Conservation (phyloP, 64 coral and sea anemone genomes). For the Montipora efflorescens region DNA sequence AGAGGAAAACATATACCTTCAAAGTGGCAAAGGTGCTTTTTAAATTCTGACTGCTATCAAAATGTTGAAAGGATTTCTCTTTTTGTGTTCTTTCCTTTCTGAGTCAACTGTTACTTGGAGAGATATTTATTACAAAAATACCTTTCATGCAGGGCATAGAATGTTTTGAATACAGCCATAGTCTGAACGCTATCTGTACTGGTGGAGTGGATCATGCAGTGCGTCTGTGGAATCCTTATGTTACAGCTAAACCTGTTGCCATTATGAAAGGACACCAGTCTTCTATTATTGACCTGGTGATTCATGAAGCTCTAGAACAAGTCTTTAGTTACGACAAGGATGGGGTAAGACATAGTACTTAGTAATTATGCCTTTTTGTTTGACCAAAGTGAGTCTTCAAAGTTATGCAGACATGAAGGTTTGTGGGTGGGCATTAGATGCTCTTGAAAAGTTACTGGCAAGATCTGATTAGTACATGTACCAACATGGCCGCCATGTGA, state of each 20-base stretch:
- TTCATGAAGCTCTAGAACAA: constrained; percentile 69
- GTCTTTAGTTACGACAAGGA: constrained; percentile 96
- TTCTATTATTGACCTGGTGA: constrained; percentile 84
- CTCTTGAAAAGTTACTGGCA: too few species aligned
- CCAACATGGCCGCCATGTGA: too few species aligned
- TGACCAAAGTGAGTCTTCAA: too few species aligned
- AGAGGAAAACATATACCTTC: constrained; percentile 92
- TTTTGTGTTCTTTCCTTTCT: too few species aligned
- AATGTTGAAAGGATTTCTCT: neutral
- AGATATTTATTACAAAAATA: neutral
- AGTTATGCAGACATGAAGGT: too few species aligned
- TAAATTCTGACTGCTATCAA: neutral
- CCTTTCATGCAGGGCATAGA: constrained; percentile 80
- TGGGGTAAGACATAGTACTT: constrained; percentile 50
- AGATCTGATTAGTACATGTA: too few species aligned
- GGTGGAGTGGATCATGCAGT: constrained; percentile 95
- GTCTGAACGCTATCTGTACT: constrained; percentile 85
- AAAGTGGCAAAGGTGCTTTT: constrained; percentile 89
- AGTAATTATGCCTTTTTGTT: too few species aligned
- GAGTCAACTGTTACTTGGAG: neutral
- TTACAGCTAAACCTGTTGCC: constrained; percentile 92
- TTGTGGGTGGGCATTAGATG: too few species aligned
- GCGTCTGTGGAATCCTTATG: constrained; percentile 96
- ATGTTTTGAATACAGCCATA: constrained; percentile 89
- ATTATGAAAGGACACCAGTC: constrained; percentile 94